Evolutionary conservation across 2,113 vertebrate species (phyloP).

Genomic region (Picathartes gymnocephalus): DNA sequence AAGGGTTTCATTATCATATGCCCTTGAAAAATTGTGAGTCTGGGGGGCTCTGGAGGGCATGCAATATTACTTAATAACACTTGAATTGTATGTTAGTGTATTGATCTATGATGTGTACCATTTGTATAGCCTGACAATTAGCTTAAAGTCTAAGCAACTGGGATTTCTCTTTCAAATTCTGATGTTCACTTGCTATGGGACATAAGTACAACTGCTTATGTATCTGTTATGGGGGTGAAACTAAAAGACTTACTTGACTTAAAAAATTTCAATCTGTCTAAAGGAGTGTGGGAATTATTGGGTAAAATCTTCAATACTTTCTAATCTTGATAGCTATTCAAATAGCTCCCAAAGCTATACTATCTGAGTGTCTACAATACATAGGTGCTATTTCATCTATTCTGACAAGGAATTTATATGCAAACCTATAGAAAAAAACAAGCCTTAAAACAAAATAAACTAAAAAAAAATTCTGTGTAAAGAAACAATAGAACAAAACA

Average conservation of each 20-base stretch:
- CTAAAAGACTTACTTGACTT: background rate
- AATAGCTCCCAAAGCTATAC: conserved; percentile 12
- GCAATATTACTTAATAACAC: conserved; percentile 10
- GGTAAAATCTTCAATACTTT: conserved; percentile 27
- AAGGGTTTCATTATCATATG: background rate
- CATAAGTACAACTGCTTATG: background rate
- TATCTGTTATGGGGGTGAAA: background rate
- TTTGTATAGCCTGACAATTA: background rate
- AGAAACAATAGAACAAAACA: conserved; percentile 22
- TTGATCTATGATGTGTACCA: background rate
- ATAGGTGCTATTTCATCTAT: conserved; percentile 1
- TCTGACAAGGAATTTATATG: background rate
- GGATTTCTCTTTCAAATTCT: background rate
- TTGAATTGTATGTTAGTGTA: background rate
- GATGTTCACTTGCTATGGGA: background rate
- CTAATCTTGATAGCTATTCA: background rate
- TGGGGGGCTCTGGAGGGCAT: background rate
- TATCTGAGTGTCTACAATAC: background rate
- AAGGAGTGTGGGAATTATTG: background rate
- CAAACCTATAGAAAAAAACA: background rate
- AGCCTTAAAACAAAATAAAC: background rate
- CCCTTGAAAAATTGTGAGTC: conserved; percentile 7
- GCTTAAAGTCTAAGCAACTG: background rate
- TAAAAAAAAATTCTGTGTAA: background rate
- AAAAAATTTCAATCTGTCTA: background rate